Base-by-base conservation (phyloP, 2,797 vertebrate genomes). In the Sebastes hubbsi region DNA sequence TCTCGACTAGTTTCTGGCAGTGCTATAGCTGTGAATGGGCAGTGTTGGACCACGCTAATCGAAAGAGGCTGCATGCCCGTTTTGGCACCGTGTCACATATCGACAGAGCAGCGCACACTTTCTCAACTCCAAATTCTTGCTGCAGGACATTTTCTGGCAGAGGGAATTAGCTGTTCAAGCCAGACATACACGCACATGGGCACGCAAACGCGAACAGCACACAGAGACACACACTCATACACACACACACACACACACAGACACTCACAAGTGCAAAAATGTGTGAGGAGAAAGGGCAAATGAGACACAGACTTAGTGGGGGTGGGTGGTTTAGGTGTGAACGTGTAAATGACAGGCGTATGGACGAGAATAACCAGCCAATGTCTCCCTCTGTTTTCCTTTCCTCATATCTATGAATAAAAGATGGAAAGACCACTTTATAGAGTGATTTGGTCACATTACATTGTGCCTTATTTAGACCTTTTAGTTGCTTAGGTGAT, bases 271-370 rank as follows among this genome's bases (percentile, higher is more conserved):
- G 72, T 64, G 70, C 78, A 81, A 32, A 84, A 84, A 81, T 62
- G 77, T 87, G 80, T 72, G 68, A 76, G 56, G 68, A 60, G 67
- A 84, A 72, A 80, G 80, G 85, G 88, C 84, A 87, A 90, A 91
- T 87, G 83, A 80, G 79, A 80, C 86, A 73, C 87, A 88, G 89
- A 89, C 72, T 83, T 83, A 49, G 72, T 72, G 89, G 83, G 83
- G 83, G 91, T 81, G 91, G 79, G 59, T 72, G 76, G 64, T 83
- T 83, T 70, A 86, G 80, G 92, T 94, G 93, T 90, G 93, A 94
- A 94, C 91, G 92, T 93, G 88, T 82, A 82, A 89, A 89, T 94
- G 92, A 94, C 93, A 94, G 93, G 86, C 89, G 83, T 91, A 85
- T 87, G 86, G 86, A 89, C 71, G 30, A 87, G 83, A 91, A 92